These are phyloP conservation scores for Eudyptes chrysolophus DNA, from an alignment of 2,113 vertebrate species.

Conservation along the genomic window DNA sequence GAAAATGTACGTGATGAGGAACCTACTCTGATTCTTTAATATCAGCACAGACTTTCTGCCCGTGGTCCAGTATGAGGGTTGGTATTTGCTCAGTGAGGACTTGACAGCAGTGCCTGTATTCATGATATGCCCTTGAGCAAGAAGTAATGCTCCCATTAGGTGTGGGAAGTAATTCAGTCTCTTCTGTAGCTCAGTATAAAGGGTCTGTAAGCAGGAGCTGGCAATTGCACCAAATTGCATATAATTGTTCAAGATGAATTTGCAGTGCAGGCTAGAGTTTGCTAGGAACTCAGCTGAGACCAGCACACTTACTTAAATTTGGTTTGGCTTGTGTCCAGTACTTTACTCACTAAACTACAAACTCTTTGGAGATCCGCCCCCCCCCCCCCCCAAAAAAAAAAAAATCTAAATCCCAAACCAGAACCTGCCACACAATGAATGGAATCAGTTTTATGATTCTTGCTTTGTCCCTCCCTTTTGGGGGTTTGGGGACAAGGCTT, in stretches of 20 bases:
- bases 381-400: too few relatives aligned
- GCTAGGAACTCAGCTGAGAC: conserved; percentile 65
- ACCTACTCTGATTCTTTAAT: background rate
- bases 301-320: conserved; percentile 57
- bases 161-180: conserved; percentile 18
- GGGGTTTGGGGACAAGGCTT: background rate
- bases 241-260: conserved; percentile 67
- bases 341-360: conserved; percentile 59
- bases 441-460: conserved; percentile 30
- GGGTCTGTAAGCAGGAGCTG: conserved; percentile 21
- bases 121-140: background rate
- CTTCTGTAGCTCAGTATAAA: conserved; percentile 17
- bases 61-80: background rate
- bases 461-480: background rate
- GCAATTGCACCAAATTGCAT: conserved; percentile 63
- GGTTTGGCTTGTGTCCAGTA: conserved; percentile 59
- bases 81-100: background rate
- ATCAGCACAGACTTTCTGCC: background rate
- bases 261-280: conserved; percentile 56
- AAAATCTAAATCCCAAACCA: conserved; percentile 23
- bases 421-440: conserved; percentile 4
- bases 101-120: background rate
- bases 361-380: background rate
- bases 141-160: background rate
- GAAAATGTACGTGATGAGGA: background rate